Evolutionary conservation across 2,888 invertebrate genomes (phyloP), one percentile per base, ranked within the genome.

Genomic region (Andrena marginata): DNA sequence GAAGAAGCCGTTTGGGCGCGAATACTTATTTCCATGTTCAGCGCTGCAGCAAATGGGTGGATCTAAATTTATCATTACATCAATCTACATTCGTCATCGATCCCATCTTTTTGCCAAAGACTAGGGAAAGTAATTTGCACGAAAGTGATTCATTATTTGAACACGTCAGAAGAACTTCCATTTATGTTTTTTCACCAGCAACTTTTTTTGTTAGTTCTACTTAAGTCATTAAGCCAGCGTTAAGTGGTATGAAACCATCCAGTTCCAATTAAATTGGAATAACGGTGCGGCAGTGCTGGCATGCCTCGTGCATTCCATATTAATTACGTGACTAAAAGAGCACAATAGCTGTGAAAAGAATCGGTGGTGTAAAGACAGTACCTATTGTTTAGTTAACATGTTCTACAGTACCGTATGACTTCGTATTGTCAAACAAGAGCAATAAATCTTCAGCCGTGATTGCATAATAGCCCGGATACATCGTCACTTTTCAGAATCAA

Each of bases 161-260:
- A 29, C 16, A 62, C 63, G 23, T 65, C 60, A 23, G 29, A 42
- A n/a, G 51, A 70, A 23, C 23, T n/a, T 49, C 49, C 60, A 56
- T 63, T 67, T 48, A n/a, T n/a, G 48, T 59, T 35, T 16, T 51
- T 33, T 31, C 35, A 31, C 31, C 35, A 35, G 51, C 51, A 72
- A 67, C 29, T 65, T 84, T 72, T 76, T 42, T 80, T n/a, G n/a
- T 72, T 77, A 69, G 76, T 73, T 84, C 67, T 56, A 75, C 75
- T 79, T 77, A 54, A 13, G 6, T 35, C 29, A 23, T 54, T 49
- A 2, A 69, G 20, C 8, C 51, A 72, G 60, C 59, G 33, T 69
- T 64, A 59, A 65, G 31, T 48, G 48, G 60, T 64, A 79, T 79
- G 56, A 31, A 76, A 76, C 65, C 42, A 51, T 65, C 60, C 42